Evolutionary conservation across 2,113 vertebrate genomes (phyloP).

Genomic region (Centropus unirufus): DNA sequence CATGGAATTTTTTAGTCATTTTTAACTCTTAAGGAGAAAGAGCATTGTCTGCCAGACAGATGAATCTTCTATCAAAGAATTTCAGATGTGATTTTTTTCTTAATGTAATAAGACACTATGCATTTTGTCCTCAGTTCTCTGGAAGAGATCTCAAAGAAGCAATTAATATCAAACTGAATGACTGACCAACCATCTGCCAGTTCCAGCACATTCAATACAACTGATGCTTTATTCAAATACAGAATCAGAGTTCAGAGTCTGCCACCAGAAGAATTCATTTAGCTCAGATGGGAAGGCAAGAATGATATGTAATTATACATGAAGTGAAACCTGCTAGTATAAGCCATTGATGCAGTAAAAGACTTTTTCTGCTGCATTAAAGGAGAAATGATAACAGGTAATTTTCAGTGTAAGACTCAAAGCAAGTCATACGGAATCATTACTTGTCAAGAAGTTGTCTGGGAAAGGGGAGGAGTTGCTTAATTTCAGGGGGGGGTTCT

Average conservation of each 20-base stretch:
- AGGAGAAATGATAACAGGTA: neutral
- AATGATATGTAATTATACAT: neutral
- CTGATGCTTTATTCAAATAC: constrained; percentile 34
- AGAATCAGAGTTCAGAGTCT: constrained; percentile 19
- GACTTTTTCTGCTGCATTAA: neutral
- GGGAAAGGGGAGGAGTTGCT: neutral
- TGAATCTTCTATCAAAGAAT: constrained; percentile 26
- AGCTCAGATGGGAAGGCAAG: constrained; percentile 3
- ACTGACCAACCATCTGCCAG: constrained; percentile 50
- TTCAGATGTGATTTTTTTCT: constrained; percentile 44
- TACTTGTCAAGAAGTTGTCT: neutral
- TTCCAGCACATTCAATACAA: constrained; percentile 54
- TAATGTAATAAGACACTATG: constrained; percentile 42
- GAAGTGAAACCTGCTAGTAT: neutral
- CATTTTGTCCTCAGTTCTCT: constrained; percentile 50
- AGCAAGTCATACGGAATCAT: neutral
- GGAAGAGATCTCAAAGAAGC: constrained; percentile 51
- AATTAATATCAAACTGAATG: constrained; percentile 67
- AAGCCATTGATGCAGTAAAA: neutral
- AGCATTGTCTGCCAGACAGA: constrained; percentile 1
- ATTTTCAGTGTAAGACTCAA: neutral
- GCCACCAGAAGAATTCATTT: constrained; percentile 6
- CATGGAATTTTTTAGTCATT: neutral
- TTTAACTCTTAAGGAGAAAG: constrained; percentile 22
- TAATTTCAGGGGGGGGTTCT: neutral